Conservation (phyloP, 2,797 vertebrate species). For the Parotocinclus haroldoi region DNA sequence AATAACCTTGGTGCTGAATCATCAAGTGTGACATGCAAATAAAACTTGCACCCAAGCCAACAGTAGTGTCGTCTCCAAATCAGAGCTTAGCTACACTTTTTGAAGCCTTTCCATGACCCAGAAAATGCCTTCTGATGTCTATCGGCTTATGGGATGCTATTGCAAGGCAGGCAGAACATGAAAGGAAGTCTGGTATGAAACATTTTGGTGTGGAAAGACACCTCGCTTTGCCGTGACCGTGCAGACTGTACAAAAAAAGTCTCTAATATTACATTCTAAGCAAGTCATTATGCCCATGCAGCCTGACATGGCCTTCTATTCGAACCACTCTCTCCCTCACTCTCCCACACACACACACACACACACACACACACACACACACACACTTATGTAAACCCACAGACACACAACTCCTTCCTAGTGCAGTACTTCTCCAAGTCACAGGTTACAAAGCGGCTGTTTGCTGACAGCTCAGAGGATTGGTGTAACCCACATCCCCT, state of each 20-base stretch:
- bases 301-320: constrained; percentile 28
- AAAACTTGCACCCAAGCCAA: not conserved
- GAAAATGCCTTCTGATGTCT: constrained; percentile 33
- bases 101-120: constrained; percentile 14
- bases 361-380: constrained; percentile 34
- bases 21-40: constrained; percentile 4
- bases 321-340: too few species aligned
- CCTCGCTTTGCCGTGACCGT: constrained; percentile 9
- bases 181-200: constrained; percentile 32
- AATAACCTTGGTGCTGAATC: not conserved
- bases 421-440: constrained; percentile 58
- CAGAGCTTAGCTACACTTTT: constrained; percentile 16
- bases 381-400: constrained; percentile 28
- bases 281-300: constrained; percentile 19
- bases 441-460: constrained; percentile 82
- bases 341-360: constrained; percentile 36
- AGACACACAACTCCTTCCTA: constrained; percentile 18
- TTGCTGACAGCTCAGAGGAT: constrained; percentile 84
- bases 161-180: constrained; percentile 23
- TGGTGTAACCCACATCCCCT: constrained; percentile 87
- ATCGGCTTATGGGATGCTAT: constrained; percentile 24
- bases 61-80: constrained; percentile 3
- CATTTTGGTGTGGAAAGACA: constrained; percentile 20
- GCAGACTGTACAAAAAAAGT: not conserved
- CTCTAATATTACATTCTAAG: not conserved